Evolutionary conservation across 2,797 vertebrate genomes (phyloP).

Genomic region (Melanotaenia boesemani): DNA sequence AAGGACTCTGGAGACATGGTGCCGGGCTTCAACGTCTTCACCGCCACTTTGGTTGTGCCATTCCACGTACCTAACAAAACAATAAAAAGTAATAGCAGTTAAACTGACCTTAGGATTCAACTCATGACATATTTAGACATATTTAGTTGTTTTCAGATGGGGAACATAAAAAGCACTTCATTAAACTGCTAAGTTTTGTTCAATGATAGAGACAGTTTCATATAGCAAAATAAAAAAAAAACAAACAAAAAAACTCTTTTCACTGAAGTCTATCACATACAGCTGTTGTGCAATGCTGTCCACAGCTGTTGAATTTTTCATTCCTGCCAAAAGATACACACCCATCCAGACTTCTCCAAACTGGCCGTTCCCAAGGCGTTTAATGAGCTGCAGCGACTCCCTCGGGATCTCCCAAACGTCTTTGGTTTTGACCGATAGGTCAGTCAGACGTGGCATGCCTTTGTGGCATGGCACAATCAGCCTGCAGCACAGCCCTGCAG

Average conservation of each 20-base stretch:
- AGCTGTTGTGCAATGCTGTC: conserved; percentile 42
- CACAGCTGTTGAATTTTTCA: conserved; percentile 46
- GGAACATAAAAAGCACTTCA: neutral
- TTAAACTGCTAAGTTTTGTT: neutral
- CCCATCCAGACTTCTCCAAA: conserved; percentile 99
- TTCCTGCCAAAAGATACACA: conserved; percentile 79
- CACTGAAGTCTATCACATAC: conserved; percentile 27
- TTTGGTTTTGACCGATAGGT: conserved; percentile 99
- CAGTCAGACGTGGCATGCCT: conserved; percentile 99
- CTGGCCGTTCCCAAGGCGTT: conserved; percentile 99
- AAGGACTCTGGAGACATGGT: conserved; percentile 99
- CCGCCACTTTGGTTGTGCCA: conserved; percentile 98
- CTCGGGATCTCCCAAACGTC: conserved; percentile 99
- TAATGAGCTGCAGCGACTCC: conserved; percentile 99
- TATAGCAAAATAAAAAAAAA: neutral
- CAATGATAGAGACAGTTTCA: neutral
- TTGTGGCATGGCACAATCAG: conserved; percentile 99
- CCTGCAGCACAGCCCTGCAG: conserved; percentile 97
- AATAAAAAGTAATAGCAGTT: neutral
- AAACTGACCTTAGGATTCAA: neutral
- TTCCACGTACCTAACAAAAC: conserved; percentile 93
- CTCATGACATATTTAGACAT: neutral
- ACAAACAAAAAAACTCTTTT: neutral
- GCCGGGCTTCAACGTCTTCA: conserved; percentile 98
- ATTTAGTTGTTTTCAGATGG: neutral